phyloP scores from a whole-genome alignment of 1,140 invertebrate genomes.

The Drosophila hydei region DNA sequence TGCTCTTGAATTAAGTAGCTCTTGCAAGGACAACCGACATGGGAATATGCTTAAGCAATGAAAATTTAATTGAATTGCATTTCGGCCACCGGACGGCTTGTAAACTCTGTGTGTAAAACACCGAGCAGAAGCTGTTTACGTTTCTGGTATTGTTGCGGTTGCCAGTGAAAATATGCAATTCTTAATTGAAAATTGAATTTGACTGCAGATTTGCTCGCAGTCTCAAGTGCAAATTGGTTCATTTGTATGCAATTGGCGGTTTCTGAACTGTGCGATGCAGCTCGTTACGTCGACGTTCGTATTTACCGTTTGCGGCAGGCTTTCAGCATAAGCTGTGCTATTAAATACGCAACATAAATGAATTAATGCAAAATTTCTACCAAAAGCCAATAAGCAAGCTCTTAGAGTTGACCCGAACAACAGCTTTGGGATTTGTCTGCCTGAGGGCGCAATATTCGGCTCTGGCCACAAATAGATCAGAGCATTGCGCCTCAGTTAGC shows the following conservation, averaged over 20 bases:
- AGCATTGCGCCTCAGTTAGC: slow-evolving; percentile 3
- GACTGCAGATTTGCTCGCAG: slow-evolving; percentile 12
- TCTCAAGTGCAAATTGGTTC: slow-evolving; percentile 69
- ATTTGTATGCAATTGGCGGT: slow-evolving; percentile 69
- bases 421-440: not conserved
- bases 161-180: slow-evolving; percentile 63
- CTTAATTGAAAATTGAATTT: slow-evolving; percentile 69
- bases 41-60: slow-evolving; percentile 61
- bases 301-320: too few relatives aligned
- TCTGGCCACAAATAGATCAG: too few relatives aligned
- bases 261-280: slow-evolving; percentile 33
- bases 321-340: too few relatives aligned
- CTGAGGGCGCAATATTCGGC: too few relatives aligned
- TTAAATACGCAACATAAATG: slow-evolving; percentile 18
- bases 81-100: slow-evolving; percentile 24
- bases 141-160: slow-evolving; percentile 15
- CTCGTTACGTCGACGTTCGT: slow-evolving; percentile 39
- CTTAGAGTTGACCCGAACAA: not conserved
- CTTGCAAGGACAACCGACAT: slow-evolving; percentile 1
- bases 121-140: slow-evolving; percentile 27
- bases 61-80: slow-evolving; percentile 65
- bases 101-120: slow-evolving; percentile 19
- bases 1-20: slow-evolving; percentile 28
- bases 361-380: slow-evolving; percentile 7
- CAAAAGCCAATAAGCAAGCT: not conserved